Evolutionary conservation across 2,888 invertebrate genomes (phyloP), one percentile per base, ranked within the genome.

Genomic region (Cephus pulcher): DNA sequence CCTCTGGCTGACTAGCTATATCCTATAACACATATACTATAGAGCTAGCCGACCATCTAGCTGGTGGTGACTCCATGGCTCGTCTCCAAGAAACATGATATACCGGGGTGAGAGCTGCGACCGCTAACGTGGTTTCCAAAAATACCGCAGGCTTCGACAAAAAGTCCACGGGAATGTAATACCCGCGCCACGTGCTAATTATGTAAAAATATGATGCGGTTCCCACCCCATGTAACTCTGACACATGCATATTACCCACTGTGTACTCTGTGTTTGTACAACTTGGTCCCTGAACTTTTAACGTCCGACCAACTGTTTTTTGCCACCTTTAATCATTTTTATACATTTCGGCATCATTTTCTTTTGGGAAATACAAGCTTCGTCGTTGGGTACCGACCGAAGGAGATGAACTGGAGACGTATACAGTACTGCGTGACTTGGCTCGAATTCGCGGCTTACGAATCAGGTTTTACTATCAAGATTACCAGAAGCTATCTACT

Each of bases 181-280:
- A 34, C 33, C 32, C 88, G 87, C 88, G 88, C 89, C 90, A 88
- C 89, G 89, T 90, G 90, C 89, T 91, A 91, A 91, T 91, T 91
- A 91, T 90, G 90, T 88, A 91, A 91, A 91, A 91, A 91, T 91
- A 90, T 88, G 89, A 90, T 88, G 89, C 85, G 88, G 90, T 90
- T 86, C 86, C 33, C 15, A 32, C 71, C 71, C 71, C 33, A 32
- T 71, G 71, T 56, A 56, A 23, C 56, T 56, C 56, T 56, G 56
- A 15, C 23, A 23, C 56, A 56, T 56, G 56, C 56, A 56, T 56
- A 56, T 56, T 56, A 56, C 56, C 56, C 56, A 56, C 56, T 56
- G 23, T 56, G 23, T 56, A 56, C 56, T 23, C 23, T 9, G 56
- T 23, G 56, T 23, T 56, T 56, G 9, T 56, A 23, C 56, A 9